Percentiles rank a stretch among this genome's conserved stretches.
Evolutionary conservation across 2,888 invertebrate genomes (phyloP).

Genomic region (Temnothorax unifasciatus): DNA sequence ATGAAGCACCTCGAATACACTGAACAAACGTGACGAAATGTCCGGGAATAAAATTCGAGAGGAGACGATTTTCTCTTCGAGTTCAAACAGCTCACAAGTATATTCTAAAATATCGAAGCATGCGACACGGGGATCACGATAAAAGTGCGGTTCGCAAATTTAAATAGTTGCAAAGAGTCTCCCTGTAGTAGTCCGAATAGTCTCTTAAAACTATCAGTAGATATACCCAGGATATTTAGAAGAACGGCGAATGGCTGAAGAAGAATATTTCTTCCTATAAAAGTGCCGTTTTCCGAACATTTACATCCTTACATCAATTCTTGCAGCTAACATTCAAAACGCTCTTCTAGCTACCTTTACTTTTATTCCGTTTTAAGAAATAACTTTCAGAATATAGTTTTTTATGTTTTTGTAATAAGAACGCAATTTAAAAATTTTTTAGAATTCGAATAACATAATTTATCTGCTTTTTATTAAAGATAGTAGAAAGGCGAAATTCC

Average conservation of each 20-base stretch:
- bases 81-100: constrained; percentile 43
- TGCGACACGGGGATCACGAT: constrained; percentile 58
- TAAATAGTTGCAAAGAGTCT: constrained; percentile 55
- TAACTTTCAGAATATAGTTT: constrained; percentile 2
- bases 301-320: not conserved
- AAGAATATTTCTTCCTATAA: not conserved
- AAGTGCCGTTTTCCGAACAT: constrained; percentile 23
- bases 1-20: constrained; percentile 71
- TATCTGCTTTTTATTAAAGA: constrained; percentile 10
- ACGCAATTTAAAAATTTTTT: not conserved
- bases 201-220: constrained; percentile 39
- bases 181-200: constrained; percentile 24
- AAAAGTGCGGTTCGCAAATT: constrained; percentile 46
- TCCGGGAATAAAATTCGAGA: constrained; percentile 55
- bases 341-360: not conserved
- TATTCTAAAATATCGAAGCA: constrained; percentile 65
- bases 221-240: constrained; percentile 3
- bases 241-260: not conserved
- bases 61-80: constrained; percentile 27
- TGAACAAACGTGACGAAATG: constrained; percentile 42
- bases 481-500: not conserved
- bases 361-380: not conserved
- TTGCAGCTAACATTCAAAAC: not conserved
- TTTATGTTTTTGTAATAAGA: constrained; percentile 3
- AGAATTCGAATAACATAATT: constrained; percentile 5